Evolutionary conservation across 2,797 vertebrate species (phyloP).

Genomic region (Anguilla anguilla): DNA sequence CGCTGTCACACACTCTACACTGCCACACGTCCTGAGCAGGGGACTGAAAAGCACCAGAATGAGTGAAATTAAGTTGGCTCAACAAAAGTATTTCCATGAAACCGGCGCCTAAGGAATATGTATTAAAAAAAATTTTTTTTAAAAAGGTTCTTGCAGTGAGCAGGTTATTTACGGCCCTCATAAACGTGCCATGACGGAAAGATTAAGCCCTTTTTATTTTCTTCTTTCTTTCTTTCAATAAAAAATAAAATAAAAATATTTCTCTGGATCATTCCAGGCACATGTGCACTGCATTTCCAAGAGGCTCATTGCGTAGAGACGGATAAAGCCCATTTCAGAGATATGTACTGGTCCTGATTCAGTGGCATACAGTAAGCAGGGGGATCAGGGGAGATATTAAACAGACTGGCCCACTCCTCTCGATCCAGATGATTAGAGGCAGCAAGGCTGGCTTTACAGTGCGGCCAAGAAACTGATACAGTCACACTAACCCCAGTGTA

Average conservation of each 20-base stretch:
- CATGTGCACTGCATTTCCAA: slow-evolving; percentile 11
- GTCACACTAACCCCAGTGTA: no score
- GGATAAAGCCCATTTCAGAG: slow-evolving; percentile 4
- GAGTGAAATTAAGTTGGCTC: slow-evolving; percentile 21
- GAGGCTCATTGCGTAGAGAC: neutral
- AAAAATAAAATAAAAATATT: slow-evolving; percentile 24
- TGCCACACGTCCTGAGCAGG: no score
- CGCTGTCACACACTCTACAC: neutral
- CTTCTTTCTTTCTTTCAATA: slow-evolving; percentile 15
- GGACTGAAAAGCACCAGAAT: neutral
- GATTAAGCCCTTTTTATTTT: slow-evolving; percentile 16
- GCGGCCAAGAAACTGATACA: neutral
- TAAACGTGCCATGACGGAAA: slow-evolving; percentile 32
- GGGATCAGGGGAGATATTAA: neutral
- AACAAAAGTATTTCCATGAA: slow-evolving; percentile 24
- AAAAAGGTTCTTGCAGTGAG: neutral
- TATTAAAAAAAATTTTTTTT: neutral
- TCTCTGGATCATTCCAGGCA: slow-evolving; percentile 30
- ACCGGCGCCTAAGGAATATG: neutral
- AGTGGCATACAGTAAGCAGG: neutral
- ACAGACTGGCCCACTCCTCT: neutral
- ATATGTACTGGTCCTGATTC: neutral
- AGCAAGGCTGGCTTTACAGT: neutral
- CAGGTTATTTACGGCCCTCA: slow-evolving; percentile 33
- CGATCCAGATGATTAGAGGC: neutral